Evolutionary conservation across 2,888 invertebrate genomes (phyloP), one percentile per base, ranked within the genome.

Genomic region (Drosophila parthenogenetica): DNA sequence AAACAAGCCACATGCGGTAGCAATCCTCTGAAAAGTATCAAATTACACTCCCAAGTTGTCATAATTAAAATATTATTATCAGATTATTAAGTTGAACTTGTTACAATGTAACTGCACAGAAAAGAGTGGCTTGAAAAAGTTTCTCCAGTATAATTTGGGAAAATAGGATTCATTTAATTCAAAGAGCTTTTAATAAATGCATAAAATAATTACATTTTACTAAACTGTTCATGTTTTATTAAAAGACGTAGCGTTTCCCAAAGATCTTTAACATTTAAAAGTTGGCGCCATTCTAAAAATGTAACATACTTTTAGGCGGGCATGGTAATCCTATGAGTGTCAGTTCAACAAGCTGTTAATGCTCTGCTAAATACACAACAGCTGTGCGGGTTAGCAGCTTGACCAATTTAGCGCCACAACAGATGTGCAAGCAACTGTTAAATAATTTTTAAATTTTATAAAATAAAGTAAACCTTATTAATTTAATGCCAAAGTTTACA

Each of bases 1-100:
- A 85, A 83, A 73, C 77, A 83, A 80, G 67, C 83, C 78, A 37
- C 86, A 81, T 83, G 83, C 79, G 79, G 86, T 73, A 74, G 83
- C 86, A 37, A 22, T 17, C 22, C 7, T 1, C 11, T 13, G 4
- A 40, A 29, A 73, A 58, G 58, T 79, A 79, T 82, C 77, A 68
- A 57, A 63, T 85, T 75, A 65, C 82, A 65, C 57, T 66, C 69
- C 68, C 51, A 51, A 67, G 69, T 71, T 86, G 74, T 83, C 86
- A 83, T 84, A 86, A 86, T 84, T 83, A 81, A 83, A 82, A 73
- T 82, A 77, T 77, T 75, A 75, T 69, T 50, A 59, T 17, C 39
- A n/a, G 29, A 29, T 29, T 29, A 29, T 29, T 29, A 8, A 29
- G 29, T 29, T 29, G 29, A 8, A 29, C 29, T 29, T 29, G 29